A percentile compares a stretch with the other conserved stretches of the same genome.
phyloP scores from a whole-genome alignment of 2,113 vertebrate species.

The Columba janthina region DNA sequence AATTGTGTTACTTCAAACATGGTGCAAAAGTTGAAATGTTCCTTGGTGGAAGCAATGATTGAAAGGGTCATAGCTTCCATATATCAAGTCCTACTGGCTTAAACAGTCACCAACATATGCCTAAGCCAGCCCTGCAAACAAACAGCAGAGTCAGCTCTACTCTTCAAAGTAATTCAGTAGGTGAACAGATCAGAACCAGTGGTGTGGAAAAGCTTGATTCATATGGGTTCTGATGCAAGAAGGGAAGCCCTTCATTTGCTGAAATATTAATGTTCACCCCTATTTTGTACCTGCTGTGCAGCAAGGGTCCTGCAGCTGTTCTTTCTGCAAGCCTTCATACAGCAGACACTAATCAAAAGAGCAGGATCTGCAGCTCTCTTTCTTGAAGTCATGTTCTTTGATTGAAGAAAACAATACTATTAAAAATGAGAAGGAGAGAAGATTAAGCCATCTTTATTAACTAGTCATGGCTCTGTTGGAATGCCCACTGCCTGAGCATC shows the following conservation, averaged over 20 bases:
- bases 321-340: neutral
- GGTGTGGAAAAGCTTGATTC: neutral
- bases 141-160: neutral
- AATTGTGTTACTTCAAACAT: neutral
- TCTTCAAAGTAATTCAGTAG: neutral
- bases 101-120: neutral
- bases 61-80: neutral
- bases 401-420: neutral
- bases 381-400: neutral
- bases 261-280: neutral
- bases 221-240: neutral
- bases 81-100: neutral
- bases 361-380: neutral
- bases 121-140: neutral
- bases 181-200: neutral
- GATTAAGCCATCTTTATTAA: neutral
- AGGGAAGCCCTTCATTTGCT: neutral
- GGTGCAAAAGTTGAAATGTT: neutral
- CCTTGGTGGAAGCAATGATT: neutral
- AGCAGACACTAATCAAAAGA: neutral
- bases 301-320: neutral
- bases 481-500: neutral
- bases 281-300: neutral
- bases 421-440: neutral
- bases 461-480: neutral